Evolutionary conservation across 2,113 vertebrate species (phyloP), one percentile per base, ranked within the genome.

Genomic region (Gobiocypris rarus): DNA sequence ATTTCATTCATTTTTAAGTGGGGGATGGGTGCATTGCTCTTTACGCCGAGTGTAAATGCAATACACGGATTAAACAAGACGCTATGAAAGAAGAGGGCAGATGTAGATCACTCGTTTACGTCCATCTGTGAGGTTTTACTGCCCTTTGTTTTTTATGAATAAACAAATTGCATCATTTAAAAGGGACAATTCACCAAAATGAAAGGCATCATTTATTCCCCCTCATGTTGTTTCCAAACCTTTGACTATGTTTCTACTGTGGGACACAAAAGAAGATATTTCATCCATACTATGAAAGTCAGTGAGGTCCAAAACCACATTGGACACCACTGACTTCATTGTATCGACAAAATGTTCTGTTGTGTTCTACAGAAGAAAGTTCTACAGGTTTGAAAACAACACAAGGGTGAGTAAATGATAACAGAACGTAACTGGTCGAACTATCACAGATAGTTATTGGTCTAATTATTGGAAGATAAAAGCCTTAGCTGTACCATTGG

Each of bases 81-180:
- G 2, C 41, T 80, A 31, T 80, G n/a, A 67, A 45, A 79, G n/a
- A 79, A 50, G 9, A 80, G 26, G 59, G 43, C 59, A 80, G 26
- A 67, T 80, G 77, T 28, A 50, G 17, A 31, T 65, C 3, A 3
- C 59, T 10, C 45, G 5, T 80, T 50, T 63, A 80, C 0, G 0
- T 80, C 77, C 26, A 67, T 80, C n/a, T 80, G 41, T 67, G 26
- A 67, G 43, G n/a, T 67, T 80, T 43, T 79, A 10, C 17, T 1
- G 52, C 11, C 3, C 1, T 56, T 15, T 50, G 11, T 48, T 17
- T 31, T 67, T 48, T 80, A 67, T 67, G 38, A 67, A 80, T 50
- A 31, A 31, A 24, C 10, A 7, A 26, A 61, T 24, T 4, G 14
- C 54, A 24, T 24, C 3, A 45, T 71, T 71, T 71, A 71, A 71